phyloP scores from a whole-genome alignment of 2,113 vertebrate species.

The Micronycteris hirsuta region DNA sequence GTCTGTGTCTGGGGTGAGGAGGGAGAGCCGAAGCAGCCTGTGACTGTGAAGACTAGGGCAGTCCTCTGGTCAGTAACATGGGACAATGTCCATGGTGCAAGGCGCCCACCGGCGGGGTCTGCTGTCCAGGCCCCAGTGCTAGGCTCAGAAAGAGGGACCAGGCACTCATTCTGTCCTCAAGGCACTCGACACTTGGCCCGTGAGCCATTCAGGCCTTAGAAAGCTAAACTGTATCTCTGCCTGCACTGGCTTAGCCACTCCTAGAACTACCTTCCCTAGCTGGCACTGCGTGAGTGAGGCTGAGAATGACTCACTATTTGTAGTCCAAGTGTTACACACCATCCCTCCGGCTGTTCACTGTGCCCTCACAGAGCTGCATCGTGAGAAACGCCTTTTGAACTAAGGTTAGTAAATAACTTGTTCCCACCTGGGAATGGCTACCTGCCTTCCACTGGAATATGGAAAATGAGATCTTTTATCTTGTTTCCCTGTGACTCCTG shows the following conservation, averaged over 20 bases:
- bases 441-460: background rate
- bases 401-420: background rate
- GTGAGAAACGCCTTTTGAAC: background rate
- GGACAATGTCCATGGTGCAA: fast-evolving
- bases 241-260: background rate
- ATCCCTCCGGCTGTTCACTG: background rate
- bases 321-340: background rate
- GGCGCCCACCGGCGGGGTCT: background rate
- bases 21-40: background rate
- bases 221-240: background rate
- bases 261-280: background rate
- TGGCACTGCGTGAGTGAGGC: background rate
- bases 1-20: background rate
- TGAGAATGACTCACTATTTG: background rate
- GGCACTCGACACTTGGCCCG: fast-evolving
- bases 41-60: background rate
- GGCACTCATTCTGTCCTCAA: background rate
- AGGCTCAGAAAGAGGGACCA: background rate
- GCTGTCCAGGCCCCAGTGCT: background rate
- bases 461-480: background rate
- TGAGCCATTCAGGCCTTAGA: background rate
- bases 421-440: background rate
- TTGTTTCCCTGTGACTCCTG: background rate
- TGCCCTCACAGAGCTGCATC: background rate
- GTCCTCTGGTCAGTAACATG: background rate